These are phyloP conservation scores for Ernsta delagoae DNA, from an alignment of 2,888 invertebrate species.

Conservation along the genomic window DNA sequence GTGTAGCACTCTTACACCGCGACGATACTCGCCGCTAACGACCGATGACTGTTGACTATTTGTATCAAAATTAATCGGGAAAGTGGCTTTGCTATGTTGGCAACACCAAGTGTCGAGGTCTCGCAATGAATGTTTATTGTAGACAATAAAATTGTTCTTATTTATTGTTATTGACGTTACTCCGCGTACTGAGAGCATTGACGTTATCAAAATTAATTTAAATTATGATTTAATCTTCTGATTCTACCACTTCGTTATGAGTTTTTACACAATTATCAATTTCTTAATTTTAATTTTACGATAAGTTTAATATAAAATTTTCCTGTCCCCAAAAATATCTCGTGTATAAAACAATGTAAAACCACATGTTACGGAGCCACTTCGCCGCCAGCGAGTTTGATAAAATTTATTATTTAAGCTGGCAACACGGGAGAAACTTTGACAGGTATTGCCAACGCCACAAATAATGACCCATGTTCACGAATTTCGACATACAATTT, in stretches of 20 bases:
- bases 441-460: slow-evolving; percentile 27
- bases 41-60: not conserved
- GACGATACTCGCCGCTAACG: not conserved
- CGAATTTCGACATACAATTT: slow-evolving; percentile 14
- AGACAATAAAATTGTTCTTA: no score
- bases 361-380: not conserved
- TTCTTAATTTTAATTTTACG: no score
- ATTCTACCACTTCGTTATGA: no score
- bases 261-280: no score
- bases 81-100: not conserved
- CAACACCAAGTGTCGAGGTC: not conserved
- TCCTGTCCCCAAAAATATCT: not conserved
- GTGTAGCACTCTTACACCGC: no score
- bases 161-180: no score
- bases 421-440: slow-evolving; percentile 22
- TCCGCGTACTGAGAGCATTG: no score
- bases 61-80: not conserved
- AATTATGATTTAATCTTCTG: no score
- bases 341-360: not conserved
- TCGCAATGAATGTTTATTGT: no score
- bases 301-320: no score
- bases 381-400: not conserved
- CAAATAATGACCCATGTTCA: slow-evolving; percentile 15
- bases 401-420: slow-evolving; percentile 27
- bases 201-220: no score